Evolutionary conservation across 1,140 invertebrate genomes (phyloP), one percentile per base, ranked within the genome.

Genomic region (Macrosteles quadrilineatus): DNA sequence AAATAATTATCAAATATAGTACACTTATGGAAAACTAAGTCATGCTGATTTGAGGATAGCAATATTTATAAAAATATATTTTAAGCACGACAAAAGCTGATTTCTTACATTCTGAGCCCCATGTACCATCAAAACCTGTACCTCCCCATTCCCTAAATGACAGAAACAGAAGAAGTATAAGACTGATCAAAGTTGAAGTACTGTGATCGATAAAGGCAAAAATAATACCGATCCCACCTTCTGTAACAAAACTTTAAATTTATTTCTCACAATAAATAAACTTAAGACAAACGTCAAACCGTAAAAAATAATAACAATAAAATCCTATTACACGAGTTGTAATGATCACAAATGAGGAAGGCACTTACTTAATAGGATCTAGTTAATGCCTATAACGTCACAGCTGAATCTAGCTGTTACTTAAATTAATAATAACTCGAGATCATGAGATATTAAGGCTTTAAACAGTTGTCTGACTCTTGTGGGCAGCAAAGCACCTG

Each of bases 381-480:
- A 29, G 23, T 12, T 59, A 17, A 59, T 59, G 29, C 21, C 29
- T 31, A 59, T 17, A 6, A 59, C 55, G 27, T 59, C 12, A 59
- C 29, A 31, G 14, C 59, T 63, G 4, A 31, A 32, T 9, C 12
- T n/a, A 25, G 23, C 11, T n/a, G 1, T 25, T 31, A 31, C 31
- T 19, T n/a, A 32, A 6, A 63, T 32, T 32, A 6, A 63, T 2
- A 30, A 6, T 31, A 19, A 63, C 31, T 31, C 32, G 29, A 63
- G 59, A 63, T 63, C 59, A 31, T 31, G 32, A 32, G 9, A 63
- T 31, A 63, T 63, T 63, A 63, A 63, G 29, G 29, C 59, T 36
- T 63, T 63, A 59, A 27, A 59, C 9, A 2, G 27, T 29, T 29
- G 6, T 59, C 3, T 29, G 29, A 31, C 55, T 29, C 4, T 2